A percentile compares a stretch with the other conserved stretches of the same genome.
These are phyloP conservation scores for Apistogramma diplotaenia DNA, from an alignment of 2,113 vertebrate species.

Conservation along the genomic window DNA sequence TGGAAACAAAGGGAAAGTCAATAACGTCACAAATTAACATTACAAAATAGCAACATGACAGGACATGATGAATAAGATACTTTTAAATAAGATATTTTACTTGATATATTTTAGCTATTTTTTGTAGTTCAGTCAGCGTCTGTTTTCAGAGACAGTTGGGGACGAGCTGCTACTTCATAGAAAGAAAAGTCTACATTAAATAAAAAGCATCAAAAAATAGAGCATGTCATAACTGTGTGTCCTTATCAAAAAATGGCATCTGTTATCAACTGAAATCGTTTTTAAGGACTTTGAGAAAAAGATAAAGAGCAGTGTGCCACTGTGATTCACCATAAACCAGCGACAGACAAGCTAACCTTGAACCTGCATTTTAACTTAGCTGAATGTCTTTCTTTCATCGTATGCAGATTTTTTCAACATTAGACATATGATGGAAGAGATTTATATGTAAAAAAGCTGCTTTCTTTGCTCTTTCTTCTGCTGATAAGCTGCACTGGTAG, in stretches of 20 bases:
- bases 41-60: not conserved
- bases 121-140: not conserved
- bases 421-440: not conserved
- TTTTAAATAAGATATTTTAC: not conserved
- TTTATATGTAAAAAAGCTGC: not conserved
- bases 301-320: constrained; percentile 11
- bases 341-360: not conserved
- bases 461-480: not conserved
- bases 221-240: not conserved
- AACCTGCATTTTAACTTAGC: not conserved
- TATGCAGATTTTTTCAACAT: not conserved
- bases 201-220: not conserved
- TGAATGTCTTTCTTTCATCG: not conserved
- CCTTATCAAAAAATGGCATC: constrained; percentile 53
- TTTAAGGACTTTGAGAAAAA: not conserved
- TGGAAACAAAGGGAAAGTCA: not conserved
- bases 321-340: not conserved
- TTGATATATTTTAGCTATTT: too few relatives aligned
- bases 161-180: not conserved
- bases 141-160: not conserved
- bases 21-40: not conserved
- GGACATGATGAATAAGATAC: too few relatives aligned
- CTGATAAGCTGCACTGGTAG: not conserved
- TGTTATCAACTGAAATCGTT: not conserved
- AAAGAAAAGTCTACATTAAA: not conserved